Base-by-base conservation (phyloP, 2,113 vertebrate species). In the Dissostichus mawsoni region DNA sequence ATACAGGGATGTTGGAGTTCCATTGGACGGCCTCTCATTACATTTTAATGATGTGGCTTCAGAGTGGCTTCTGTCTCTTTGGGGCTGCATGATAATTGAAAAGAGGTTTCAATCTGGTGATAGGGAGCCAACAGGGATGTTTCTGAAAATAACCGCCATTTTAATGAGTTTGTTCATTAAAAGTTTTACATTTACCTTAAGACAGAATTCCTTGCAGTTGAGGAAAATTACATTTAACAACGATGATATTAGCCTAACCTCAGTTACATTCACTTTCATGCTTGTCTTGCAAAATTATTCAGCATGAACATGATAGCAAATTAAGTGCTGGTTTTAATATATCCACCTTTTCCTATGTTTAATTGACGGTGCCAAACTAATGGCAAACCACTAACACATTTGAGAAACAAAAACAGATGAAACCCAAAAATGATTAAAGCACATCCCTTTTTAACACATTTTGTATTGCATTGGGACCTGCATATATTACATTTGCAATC, bases 111-210 rank as follows among this genome's bases (percentile, higher is more conserved):
- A 91, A 88, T 91, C 86, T 91, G 72, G 75, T 80, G 56, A 73
- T 78, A 81, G 66, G 72, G 82, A 87, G 81, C 80, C 89, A 90
- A 88, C 64, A 71, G 90, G 89, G 89, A 93, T 88, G 77, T 87
- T 76, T 84, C 89, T 89, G 64, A 90, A 94, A 92, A 92, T 91
- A 92, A 87, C 84, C 80, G 50, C 29, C 13, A 61, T 88, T 94
- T 94, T 94, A 92, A 93, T 93, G 86, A 93, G 87, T 85, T 86
- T 92, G 82, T 92, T 93, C 86, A 91, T 92, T 92, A 89, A 90
- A 92, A 88, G 80, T 90, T 89, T 64, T 84, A 78, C 64, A 81
- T 82, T 91, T 89, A 85, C 65, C 73, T 53, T 66, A 41, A 29
- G 69, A 70, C 20, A 52, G 65, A 85, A 74, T 81, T 90, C 56